Evolutionary conservation across 2,113 vertebrate species (phyloP).

Genomic region (Cervus canadensis): DNA sequence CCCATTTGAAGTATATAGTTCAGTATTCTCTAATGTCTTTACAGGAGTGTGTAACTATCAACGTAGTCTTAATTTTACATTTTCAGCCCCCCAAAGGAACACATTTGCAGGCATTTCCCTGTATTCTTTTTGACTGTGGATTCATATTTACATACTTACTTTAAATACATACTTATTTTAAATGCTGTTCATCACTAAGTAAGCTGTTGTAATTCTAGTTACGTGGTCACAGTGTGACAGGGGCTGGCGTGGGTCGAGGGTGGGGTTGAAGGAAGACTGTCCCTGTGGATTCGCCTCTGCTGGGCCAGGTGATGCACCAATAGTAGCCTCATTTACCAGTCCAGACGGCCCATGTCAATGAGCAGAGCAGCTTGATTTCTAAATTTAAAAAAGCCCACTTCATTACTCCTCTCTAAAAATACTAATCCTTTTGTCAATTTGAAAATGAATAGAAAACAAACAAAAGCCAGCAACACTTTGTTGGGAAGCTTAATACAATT

Average conservation of each 20-base stretch:
- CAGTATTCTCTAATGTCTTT: not conserved
- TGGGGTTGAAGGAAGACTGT: too few species aligned
- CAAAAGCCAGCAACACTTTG: not conserved
- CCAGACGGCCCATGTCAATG: not conserved
- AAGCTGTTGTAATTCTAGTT: not conserved
- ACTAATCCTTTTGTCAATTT: not conserved
- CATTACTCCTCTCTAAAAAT: not conserved
- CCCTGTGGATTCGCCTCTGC: not conserved
- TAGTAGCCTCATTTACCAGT: not conserved
- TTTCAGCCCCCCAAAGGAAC: not conserved
- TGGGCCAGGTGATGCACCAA: accelerated
- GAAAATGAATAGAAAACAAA: not conserved
- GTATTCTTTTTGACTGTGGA: not conserved
- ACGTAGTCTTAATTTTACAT: not conserved
- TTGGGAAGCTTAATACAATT: not conserved
- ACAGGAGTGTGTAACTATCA: not conserved
- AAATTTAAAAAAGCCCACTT: not conserved
- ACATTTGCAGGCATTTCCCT: not conserved
- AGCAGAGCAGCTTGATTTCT: not conserved
- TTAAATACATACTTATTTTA: not conserved
- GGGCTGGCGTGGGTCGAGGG: not conserved
- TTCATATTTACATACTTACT: not conserved
- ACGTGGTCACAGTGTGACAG: not conserved
- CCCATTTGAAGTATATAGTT: not conserved
- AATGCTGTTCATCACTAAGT: not conserved